These are phyloP conservation scores for Megathymus violae DNA, from an alignment of 1,140 invertebrate species.

Conservation along the genomic window DNA sequence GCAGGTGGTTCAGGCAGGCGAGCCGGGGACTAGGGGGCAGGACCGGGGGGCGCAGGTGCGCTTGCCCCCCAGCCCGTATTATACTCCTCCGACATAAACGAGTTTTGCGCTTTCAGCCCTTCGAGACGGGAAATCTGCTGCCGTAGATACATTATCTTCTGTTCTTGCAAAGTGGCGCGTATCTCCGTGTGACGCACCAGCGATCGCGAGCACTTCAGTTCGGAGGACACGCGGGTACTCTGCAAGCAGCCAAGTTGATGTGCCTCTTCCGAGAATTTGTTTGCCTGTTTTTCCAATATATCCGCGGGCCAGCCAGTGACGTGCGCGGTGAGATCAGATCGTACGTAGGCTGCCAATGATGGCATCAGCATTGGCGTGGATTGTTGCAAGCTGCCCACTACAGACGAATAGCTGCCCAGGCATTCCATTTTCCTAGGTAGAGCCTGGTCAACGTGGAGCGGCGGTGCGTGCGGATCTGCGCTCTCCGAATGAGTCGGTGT, in stretches of 20 bases:
- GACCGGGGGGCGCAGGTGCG: constrained; percentile 26
- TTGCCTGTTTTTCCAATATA: constrained; percentile 95
- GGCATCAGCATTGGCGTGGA: constrained; percentile 90
- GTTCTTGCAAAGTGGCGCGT: constrained; percentile 97
- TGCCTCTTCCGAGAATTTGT: constrained; percentile 75
- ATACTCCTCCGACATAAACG: constrained; percentile 92
- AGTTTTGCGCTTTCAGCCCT: constrained; percentile 96
- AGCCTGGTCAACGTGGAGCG: constrained; percentile 65
- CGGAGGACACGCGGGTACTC: constrained; percentile 96
- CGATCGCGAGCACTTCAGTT: constrained; percentile 96
- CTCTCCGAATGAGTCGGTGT: constrained; percentile 84
- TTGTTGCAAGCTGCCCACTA: constrained; percentile 70
- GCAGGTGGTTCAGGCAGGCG: not conserved
- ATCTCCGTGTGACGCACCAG: constrained; percentile 97
- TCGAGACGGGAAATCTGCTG: constrained; percentile 95
- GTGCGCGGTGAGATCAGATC: constrained; percentile 95
- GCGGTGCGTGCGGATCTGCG: constrained; percentile 71
- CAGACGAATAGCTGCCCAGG: constrained; percentile 71
- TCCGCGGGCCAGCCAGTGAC: constrained; percentile 96
- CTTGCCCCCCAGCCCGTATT: constrained; percentile 56
- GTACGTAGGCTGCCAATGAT: constrained; percentile 95
- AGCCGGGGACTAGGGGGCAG: constrained; percentile 2
- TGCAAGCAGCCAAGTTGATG: constrained; percentile 72
- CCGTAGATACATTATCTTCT: constrained; percentile 97
- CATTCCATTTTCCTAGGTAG: constrained; percentile 82